Conservation (phyloP, 2,797 vertebrate species). For the Trematomus bernacchii region DNA sequence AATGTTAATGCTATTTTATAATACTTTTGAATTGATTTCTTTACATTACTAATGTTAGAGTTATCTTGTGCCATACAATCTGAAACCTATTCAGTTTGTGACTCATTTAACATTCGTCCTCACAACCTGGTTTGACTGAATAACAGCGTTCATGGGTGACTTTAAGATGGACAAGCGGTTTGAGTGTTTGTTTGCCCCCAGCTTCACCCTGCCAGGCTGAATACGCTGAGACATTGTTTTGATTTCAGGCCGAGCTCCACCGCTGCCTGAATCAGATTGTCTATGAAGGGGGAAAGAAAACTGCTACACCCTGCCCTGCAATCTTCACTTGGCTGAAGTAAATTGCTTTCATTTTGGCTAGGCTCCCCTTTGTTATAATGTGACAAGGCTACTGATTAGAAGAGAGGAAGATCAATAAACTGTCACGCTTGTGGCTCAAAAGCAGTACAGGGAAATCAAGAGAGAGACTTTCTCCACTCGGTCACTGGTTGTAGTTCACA, state of each 20-base stretch:
- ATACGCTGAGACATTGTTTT: conserved; percentile 77
- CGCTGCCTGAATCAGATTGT: conserved; percentile 69
- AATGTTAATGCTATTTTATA: conserved; percentile 13
- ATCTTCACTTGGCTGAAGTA: conserved; percentile 83
- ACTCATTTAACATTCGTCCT: conserved; percentile 41
- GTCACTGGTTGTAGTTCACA: conserved; percentile 58
- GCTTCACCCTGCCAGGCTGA: conserved; percentile 64
- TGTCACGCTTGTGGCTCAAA: conserved; percentile 79
- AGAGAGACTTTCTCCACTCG: conserved; percentile 72
- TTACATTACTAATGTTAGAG: background rate
- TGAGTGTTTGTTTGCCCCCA: conserved; percentile 69
- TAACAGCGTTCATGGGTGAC: conserved; percentile 44
- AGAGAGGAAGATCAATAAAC: conserved; percentile 86
- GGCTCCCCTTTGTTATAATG: conserved; percentile 86
- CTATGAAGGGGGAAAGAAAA: conserved; percentile 77
- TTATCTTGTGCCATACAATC: background rate
- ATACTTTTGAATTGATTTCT: conserved; percentile 5
- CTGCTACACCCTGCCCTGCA: conserved; percentile 75
- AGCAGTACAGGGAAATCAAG: conserved; percentile 79
- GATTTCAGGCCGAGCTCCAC: conserved; percentile 65
- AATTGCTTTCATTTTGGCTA: conserved; percentile 88
- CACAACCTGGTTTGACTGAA: conserved; percentile 38
- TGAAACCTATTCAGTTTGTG: conserved; percentile 11
- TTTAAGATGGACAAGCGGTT: conserved; percentile 51
- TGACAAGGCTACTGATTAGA: conserved; percentile 90